Evolutionary conservation across 2,113 vertebrate species (phyloP), one percentile per base, ranked within the genome.

Genomic region (Suricata suricatta): DNA sequence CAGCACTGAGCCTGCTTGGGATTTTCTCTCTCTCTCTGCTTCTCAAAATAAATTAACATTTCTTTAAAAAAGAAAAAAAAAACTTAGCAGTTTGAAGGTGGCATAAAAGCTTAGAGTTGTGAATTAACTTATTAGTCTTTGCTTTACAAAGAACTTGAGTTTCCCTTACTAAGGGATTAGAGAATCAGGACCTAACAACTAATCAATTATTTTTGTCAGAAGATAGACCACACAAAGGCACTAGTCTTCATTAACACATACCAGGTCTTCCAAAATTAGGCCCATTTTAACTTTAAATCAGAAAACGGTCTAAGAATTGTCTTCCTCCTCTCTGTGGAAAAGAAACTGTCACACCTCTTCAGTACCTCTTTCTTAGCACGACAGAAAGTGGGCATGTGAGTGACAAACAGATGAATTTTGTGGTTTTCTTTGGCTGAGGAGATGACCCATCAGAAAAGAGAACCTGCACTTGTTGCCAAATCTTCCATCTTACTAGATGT

Each of bases 401-500:
- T 99, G 98, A 98, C 99, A 92, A 77, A 99, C 99, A 99, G 63
- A 29, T 68, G 19, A 29, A 29, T 68, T 64, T 25, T 72, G 0
- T 87, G 7, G 54, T 52, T 96, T 38, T n/a, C 1, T 91, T 81
- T 81, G 19, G 25, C 11, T 60, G 23, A 84, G 41, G 23, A 83
- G 38, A 35, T 88, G 33, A 64, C 47, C 4, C 14, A 2, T 71
- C 79, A 71, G 4, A 33, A 92, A 81, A 64, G n/a, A 41, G 99
- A 99, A 88, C 99, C 99, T 60, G 97, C 99, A 3, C 98, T 99
- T 76, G 99, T 99, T 85, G 99, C 99, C 54, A 99, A 99, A 92
- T 99, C 99, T 9, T 99, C 99, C 0, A 98, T 99, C 93, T 98
- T 99, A 81, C 95, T 99, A 97, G 99, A 99, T 71, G 99, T 99